Conservation (phyloP, 2,113 vertebrate genomes). For the Chaenocephalus aceratus region DNA sequence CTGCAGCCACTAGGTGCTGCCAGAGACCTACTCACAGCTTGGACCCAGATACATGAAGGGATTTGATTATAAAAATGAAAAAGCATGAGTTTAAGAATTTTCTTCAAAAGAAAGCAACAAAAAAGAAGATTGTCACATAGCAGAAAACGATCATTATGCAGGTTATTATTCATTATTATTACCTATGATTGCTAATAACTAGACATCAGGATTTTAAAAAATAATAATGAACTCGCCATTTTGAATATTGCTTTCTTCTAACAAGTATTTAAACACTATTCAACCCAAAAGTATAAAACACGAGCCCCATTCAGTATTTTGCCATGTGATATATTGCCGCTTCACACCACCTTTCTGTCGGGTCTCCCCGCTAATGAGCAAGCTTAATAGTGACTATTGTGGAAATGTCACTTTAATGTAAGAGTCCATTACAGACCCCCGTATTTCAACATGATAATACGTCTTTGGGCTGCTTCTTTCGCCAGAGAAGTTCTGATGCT, state of each 20-base stretch:
- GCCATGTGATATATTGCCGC: constrained; percentile 17
- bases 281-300: constrained; percentile 3
- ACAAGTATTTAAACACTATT: neutral
- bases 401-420: constrained; percentile 52
- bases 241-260: too few relatives aligned
- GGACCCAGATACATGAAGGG: neutral
- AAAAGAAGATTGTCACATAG: neutral
- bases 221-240: too few relatives aligned
- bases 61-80: neutral
- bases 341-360: constrained; percentile 35
- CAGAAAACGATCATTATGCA: neutral
- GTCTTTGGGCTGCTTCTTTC: constrained; percentile 23
- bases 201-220: neutral
- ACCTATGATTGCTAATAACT: neutral
- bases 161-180: neutral
- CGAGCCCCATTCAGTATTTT: neutral
- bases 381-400: constrained; percentile 49
- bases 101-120: neutral
- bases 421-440: constrained; percentile 57
- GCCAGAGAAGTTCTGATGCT: constrained; percentile 32
- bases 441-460: constrained; percentile 54
- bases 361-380: constrained; percentile 55
- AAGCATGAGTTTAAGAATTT: neutral
- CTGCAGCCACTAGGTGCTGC: constrained; percentile 96
- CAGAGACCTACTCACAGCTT: constrained; percentile 89